Evolutionary conservation across 1,140 invertebrate species (phyloP).

Genomic region (Scaptomyza montana): DNA sequence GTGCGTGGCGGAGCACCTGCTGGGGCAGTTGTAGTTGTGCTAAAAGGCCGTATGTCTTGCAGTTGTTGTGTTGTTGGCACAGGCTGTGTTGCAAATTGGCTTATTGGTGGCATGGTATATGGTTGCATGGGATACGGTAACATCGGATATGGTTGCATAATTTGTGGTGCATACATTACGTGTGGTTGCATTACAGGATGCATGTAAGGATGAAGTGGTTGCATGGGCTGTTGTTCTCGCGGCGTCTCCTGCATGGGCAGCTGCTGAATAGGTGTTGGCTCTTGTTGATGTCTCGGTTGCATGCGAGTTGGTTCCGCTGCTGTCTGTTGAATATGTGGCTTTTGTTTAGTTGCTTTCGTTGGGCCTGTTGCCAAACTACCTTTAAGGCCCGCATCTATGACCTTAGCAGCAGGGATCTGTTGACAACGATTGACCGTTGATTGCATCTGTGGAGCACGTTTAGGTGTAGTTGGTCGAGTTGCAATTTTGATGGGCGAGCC

Average conservation of each 20-base stretch:
- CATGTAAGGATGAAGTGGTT: not conserved
- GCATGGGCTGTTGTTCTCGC: not conserved
- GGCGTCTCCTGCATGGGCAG: not conserved
- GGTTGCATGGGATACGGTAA: constrained; percentile 37
- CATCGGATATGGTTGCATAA: constrained; percentile 41
- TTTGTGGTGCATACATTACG: constrained; percentile 12
- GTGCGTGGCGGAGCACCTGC: constrained; percentile 1
- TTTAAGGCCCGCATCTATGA: constrained; percentile 57
- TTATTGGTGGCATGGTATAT: not conserved
- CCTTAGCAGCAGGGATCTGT: constrained; percentile 31
- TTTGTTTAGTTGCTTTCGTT: not conserved
- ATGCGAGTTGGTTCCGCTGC: not conserved
- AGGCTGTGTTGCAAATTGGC: constrained; percentile 4
- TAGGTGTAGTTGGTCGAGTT: not conserved
- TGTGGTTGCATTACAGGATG: not conserved
- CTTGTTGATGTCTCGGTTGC: not conserved
- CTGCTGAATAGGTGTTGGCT: not conserved
- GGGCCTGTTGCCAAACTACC: not conserved
- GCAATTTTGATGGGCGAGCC: not conserved
- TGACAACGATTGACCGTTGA: not conserved
- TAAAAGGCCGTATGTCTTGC: not conserved
- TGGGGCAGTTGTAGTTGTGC: not conserved
- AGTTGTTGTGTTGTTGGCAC: not conserved
- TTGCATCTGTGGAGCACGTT: not conserved
- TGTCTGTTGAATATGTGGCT: not conserved